These are phyloP conservation scores for Hemichromis elongatus DNA, from an alignment of 2,113 vertebrate genomes.

Conservation along the genomic window DNA sequence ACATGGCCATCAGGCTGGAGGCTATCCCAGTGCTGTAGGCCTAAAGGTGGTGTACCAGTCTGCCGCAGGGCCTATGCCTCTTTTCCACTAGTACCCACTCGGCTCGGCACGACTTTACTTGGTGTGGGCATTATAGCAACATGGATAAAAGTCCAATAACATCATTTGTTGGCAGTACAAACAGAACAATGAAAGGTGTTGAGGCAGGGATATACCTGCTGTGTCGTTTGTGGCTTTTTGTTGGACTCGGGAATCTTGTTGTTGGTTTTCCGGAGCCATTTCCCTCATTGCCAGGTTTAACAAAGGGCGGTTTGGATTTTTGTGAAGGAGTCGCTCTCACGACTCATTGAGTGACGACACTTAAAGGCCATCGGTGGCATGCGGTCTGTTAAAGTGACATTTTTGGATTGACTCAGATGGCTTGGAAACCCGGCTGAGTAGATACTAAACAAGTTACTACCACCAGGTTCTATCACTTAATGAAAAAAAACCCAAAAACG, in stretches of 20 bases:
- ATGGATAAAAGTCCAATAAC: fast-evolving
- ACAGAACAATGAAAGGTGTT: neutral
- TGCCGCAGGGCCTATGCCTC: too few relatives aligned
- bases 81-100: too few relatives aligned
- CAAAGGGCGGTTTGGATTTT: neutral
- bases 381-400: fast-evolving
- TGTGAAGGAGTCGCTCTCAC: fast-evolving
- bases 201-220: neutral
- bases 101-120: neutral
- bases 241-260: fast-evolving
- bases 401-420: neutral
- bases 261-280: neutral
- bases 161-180: neutral
- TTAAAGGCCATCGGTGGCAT: neutral
- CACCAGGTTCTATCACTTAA: neutral
- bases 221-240: neutral
- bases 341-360: fast-evolving
- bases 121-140: neutral
- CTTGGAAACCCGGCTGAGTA: fast-evolving
- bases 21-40: too few relatives aligned
- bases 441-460: neutral
- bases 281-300: neutral
- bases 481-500: fast-evolving
- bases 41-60: too few relatives aligned
- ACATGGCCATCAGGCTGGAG: too few relatives aligned